phyloP scores from a whole-genome alignment of 2,797 vertebrate genomes.

The Semotilus atromaculatus region DNA sequence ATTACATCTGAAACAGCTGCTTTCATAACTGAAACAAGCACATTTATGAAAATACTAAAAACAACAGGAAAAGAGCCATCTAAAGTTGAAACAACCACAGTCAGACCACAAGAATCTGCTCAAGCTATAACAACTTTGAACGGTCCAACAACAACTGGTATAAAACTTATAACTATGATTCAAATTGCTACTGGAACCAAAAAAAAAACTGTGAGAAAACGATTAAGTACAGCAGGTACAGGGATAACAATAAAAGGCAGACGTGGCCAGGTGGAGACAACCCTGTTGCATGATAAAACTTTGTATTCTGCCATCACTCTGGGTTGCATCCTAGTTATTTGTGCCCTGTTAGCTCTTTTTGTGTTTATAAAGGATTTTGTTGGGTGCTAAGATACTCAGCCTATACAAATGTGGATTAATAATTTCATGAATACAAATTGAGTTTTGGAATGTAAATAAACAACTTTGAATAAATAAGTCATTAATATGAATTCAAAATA shows the following conservation, averaged over 20 bases:
- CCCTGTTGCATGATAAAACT: neutral
- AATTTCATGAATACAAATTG: neutral
- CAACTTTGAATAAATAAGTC: neutral
- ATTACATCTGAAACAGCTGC: neutral
- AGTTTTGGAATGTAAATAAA: slow-evolving; percentile 8
- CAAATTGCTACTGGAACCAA: neutral
- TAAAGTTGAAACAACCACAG: slow-evolving; percentile 1
- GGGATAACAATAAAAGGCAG: neutral
- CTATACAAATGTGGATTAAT: neutral
- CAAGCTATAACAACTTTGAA: neutral
- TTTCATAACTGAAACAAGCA: slow-evolving; percentile 13
- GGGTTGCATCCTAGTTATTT: slow-evolving; percentile 7
- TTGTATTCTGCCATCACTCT: slow-evolving; percentile 33
- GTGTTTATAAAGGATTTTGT: slow-evolving; percentile 29
- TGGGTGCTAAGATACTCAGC: neutral
- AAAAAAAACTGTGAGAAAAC: neutral
- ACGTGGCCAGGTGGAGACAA: neutral
- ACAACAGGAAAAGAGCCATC: neutral
- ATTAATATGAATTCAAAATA: neutral
- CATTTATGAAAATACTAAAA: neutral
- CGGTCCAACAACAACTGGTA: neutral
- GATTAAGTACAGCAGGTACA: neutral
- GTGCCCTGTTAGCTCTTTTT: slow-evolving; percentile 18
- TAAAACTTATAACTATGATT: neutral
- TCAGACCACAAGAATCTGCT: neutral